Percentiles rank a stretch among this genome's conserved stretches.
Evolutionary conservation across 2,113 vertebrate genomes (phyloP).

Genomic region (Aspiorhynchus laticeps): DNA sequence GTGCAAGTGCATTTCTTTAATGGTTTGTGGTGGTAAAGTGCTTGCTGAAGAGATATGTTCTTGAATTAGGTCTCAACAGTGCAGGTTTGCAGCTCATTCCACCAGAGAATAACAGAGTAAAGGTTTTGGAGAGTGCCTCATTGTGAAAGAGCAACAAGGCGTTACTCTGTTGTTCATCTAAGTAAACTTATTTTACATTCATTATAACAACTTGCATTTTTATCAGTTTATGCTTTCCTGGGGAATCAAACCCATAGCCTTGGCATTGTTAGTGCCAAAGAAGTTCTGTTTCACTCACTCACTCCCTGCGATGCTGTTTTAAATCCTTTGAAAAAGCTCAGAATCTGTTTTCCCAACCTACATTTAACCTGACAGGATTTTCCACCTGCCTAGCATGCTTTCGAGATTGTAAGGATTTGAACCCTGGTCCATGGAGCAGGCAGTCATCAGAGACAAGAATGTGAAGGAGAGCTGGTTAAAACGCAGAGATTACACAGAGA

Average conservation of each 20-base stretch:
- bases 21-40: no score
- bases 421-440: constrained; percentile 21
- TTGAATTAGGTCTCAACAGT: no score
- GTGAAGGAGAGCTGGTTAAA: constrained; percentile 46
- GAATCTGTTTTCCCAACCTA: background rate
- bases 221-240: background rate
- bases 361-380: constrained; percentile 31
- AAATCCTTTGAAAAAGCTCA: constrained; percentile 2
- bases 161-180: no score
- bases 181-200: background rate
- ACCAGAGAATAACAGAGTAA: no score
- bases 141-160: no score
- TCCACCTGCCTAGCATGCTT: constrained; percentile 17
- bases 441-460: constrained; percentile 27
- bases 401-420: constrained; percentile 18
- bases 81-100: no score
- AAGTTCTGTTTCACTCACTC: background rate
- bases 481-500: constrained; percentile 37
- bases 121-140: no score
- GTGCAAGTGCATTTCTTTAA: background rate
- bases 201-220: background rate
- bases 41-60: no score
- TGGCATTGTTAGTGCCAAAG: background rate
- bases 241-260: background rate
- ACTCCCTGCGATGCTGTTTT: background rate